phyloP scores from a whole-genome alignment of 2,113 vertebrate species.

The Fukomys damarensis region DNA sequence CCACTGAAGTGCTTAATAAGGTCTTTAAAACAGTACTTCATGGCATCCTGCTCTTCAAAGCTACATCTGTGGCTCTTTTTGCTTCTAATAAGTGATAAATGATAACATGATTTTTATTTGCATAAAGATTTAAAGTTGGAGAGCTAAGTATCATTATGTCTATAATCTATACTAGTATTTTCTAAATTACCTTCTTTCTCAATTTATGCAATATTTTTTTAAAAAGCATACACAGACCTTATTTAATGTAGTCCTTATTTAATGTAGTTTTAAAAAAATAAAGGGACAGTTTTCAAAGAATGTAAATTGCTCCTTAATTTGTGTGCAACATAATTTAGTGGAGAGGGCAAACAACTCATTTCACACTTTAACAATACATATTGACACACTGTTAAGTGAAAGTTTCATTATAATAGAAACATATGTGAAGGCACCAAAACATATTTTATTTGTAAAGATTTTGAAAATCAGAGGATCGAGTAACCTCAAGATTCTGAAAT shows the following conservation, averaged over 20 bases:
- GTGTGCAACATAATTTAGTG: neutral
- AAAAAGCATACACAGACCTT: neutral
- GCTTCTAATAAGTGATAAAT: constrained; percentile 55
- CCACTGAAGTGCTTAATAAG: constrained; percentile 64
- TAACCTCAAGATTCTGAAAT: neutral
- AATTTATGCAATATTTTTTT: neutral
- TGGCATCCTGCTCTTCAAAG: constrained; percentile 63
- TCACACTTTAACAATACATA: neutral
- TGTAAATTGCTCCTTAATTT: constrained; percentile 35
- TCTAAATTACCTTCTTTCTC: neutral
- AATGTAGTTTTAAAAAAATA: too few species aligned
- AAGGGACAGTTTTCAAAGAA: neutral
- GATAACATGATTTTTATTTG: constrained; percentile 26
- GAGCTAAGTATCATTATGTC: neutral
- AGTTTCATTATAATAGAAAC: neutral
- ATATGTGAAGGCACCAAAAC: neutral
- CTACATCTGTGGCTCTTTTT: constrained; percentile 58
- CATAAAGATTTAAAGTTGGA: neutral
- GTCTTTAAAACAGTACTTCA: constrained; percentile 63
- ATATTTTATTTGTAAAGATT: neutral
- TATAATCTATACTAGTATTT: neutral
- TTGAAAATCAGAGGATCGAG: neutral
- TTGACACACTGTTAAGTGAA: neutral
- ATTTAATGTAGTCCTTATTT: neutral
- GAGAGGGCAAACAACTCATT: neutral